Conservation (phyloP, 2,797 vertebrate species). For the Gallirallus australis region DNA sequence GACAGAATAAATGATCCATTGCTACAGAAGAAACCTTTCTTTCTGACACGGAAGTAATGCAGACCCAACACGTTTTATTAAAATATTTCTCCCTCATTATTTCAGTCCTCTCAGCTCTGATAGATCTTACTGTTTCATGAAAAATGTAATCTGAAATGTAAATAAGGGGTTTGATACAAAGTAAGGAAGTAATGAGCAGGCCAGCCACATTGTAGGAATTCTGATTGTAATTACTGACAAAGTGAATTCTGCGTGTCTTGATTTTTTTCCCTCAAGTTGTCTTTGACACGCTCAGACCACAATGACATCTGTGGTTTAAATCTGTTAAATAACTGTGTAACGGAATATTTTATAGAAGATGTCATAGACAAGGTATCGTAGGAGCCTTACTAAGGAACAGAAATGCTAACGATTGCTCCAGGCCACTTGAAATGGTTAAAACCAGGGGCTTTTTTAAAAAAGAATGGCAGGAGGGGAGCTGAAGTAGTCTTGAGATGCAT, state of each 20-base stretch:
- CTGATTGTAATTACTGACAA: conserved; percentile 90
- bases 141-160: conserved; percentile 96
- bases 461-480: neutral
- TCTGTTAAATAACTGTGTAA: conserved; percentile 85
- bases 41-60: conserved; percentile 83
- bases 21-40: conserved; percentile 82
- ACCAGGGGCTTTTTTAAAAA: neutral
- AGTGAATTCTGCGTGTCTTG: conserved; percentile 81
- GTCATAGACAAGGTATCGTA: conserved; percentile 81
- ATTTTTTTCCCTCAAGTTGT: conserved; percentile 79
- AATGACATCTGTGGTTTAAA: conserved; percentile 85
- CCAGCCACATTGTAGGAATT: conserved; percentile 83
- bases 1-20: conserved; percentile 85
- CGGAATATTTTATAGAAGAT: conserved; percentile 85
- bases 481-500: neutral
- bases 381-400: conserved; percentile 41
- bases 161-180: conserved; percentile 91
- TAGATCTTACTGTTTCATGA: conserved; percentile 87
- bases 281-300: conserved; percentile 83
- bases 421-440: conserved; percentile 50
- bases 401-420: conserved; percentile 73
- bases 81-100: conserved; percentile 91
- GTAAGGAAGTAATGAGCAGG: conserved; percentile 89
- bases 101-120: conserved; percentile 83
- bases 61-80: conserved; percentile 85